phyloP scores from a whole-genome alignment of 2,888 invertebrate species.

The Nebria brevicollis region DNA sequence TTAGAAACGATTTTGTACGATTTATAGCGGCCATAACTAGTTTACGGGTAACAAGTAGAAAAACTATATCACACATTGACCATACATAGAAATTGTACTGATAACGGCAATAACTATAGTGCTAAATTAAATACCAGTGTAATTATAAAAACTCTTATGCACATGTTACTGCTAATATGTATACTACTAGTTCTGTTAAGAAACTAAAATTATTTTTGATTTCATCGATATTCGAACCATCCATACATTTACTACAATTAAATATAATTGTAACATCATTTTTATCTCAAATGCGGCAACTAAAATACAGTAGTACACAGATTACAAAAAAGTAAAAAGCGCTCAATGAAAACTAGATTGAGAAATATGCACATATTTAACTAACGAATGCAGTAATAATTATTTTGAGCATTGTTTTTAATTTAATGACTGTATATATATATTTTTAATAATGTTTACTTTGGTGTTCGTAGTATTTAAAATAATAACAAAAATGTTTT shows the following conservation, averaged over 20 bases:
- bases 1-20: not conserved
- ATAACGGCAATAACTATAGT: slow-evolving; percentile 35
- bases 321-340: too few relatives aligned
- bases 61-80: not conserved
- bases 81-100: slow-evolving; percentile 26
- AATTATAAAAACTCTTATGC: slow-evolving; percentile 32
- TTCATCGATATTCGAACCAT: too few relatives aligned
- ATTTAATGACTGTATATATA: not conserved
- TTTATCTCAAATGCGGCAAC: too few relatives aligned
- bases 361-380: too few relatives aligned
- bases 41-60: slow-evolving; percentile 1
- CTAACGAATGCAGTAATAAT: not conserved
- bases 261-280: too few relatives aligned
- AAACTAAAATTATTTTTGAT: too few relatives aligned
- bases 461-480: not conserved
- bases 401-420: not conserved
- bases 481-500: not conserved
- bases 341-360: too few relatives aligned
- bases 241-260: too few relatives aligned
- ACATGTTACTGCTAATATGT: not conserved
- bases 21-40: slow-evolving; percentile 25
- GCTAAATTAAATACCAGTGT: not conserved
- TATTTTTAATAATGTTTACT: not conserved
- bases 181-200: too few relatives aligned
- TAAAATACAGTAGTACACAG: too few relatives aligned